Percentiles rank a stretch among this genome's conserved stretches.
Conservation (phyloP, 2,888 invertebrate genomes). For the Pterobdella sp. region DNA sequence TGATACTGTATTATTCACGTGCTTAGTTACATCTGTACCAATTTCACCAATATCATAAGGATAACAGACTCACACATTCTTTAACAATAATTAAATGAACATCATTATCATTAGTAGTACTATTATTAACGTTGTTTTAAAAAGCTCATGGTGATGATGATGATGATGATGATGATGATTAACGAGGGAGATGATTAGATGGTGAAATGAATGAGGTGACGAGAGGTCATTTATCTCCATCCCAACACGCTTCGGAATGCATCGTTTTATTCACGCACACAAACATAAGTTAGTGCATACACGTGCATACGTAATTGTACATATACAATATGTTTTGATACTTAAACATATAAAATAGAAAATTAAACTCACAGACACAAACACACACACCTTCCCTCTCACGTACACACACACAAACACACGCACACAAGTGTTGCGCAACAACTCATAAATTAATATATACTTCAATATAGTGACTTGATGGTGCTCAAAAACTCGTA, state of each 20-base stretch:
- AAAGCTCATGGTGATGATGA: neutral
- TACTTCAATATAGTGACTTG: too few species aligned
- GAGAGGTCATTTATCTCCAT: conserved; percentile 10
- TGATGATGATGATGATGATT: neutral
- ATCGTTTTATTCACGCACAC: neutral
- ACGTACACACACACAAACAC: conserved; percentile 12
- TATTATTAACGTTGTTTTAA: too few species aligned
- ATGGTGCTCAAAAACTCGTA: too few species aligned
- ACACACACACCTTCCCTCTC: conserved; percentile 8
- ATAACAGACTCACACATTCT: too few species aligned
- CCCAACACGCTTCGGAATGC: conserved; percentile 5
- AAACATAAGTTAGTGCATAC: neutral
- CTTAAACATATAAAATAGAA: neutral
- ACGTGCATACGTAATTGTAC: neutral
- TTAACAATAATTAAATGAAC: too few species aligned
- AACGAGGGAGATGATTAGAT: neutral
- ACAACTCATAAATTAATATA: conserved; percentile 22
- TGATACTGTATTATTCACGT: too few species aligned
- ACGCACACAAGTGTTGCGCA: conserved; percentile 27
- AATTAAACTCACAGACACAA: conserved; percentile 7
- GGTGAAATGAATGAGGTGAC: conserved; percentile 8
- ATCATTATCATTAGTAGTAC: too few species aligned
- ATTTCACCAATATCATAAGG: too few species aligned
- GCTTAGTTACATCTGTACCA: too few species aligned
- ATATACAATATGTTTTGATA: neutral